These are phyloP conservation scores for Pipistrellus pipistrellus DNA, from an alignment of 2,797 vertebrate species.

Conservation along the genomic window DNA sequence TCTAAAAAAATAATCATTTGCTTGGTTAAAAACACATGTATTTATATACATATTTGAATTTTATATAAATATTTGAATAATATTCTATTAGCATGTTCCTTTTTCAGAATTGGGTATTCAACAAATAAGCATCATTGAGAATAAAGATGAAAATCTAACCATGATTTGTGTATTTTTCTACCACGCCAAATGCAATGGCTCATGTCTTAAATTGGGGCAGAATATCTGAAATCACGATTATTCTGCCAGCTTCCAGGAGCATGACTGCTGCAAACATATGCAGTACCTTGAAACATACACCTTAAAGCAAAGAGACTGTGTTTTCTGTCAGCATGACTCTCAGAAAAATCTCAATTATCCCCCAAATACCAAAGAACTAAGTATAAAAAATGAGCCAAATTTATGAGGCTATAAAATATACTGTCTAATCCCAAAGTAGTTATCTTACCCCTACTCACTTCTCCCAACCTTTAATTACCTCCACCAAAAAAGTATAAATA, in stretches of 20 bases:
- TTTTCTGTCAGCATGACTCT: constrained; percentile 45
- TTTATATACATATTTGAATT: not conserved
- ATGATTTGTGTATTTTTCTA: not conserved
- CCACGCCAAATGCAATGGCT: not conserved
- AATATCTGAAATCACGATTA: not conserved
- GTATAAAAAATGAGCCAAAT: constrained; percentile 45
- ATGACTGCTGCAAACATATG: not conserved
- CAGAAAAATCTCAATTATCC: constrained; percentile 50
- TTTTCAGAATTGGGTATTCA: constrained; percentile 2
- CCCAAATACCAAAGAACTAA: constrained; percentile 40
- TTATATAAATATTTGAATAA: not conserved
- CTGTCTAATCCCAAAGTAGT: not conserved
- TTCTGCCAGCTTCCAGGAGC: not conserved
- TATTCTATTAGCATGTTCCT: not conserved
- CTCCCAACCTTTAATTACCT: not conserved
- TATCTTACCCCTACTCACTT: not conserved
- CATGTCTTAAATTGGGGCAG: not conserved
- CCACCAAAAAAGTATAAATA: not conserved
- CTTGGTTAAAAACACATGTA: not conserved
- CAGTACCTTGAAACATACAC: constrained; percentile 1
- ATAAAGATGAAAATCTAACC: constrained; percentile 11
- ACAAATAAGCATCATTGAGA: constrained; percentile 36
- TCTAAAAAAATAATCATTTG: constrained; percentile 16
- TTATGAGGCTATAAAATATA: not conserved
- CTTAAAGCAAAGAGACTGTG: not conserved